phyloP scores from a whole-genome alignment of 1,140 invertebrate species.

The Drosophila biarmipes region DNA sequence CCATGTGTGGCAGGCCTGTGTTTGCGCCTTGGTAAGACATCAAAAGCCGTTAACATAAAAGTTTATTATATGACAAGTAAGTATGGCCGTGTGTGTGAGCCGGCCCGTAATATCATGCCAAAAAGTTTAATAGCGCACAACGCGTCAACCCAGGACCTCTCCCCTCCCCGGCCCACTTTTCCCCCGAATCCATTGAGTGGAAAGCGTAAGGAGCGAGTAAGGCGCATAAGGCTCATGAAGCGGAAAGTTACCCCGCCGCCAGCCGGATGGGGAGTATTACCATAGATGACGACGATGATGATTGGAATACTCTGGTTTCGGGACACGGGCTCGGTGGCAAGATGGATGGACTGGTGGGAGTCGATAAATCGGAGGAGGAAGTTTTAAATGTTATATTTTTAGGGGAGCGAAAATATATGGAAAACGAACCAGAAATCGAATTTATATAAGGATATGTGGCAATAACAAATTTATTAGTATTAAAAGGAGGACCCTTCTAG shows the following conservation, averaged over 20 bases:
- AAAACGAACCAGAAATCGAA: not conserved
- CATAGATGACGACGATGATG: constrained; percentile 36
- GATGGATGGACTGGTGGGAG: constrained; percentile 27
- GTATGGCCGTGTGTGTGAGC: constrained; percentile 30
- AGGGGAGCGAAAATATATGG: not conserved
- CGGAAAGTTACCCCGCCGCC: constrained; percentile 48
- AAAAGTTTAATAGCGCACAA: constrained; percentile 80
- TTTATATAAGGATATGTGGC: not conserved
- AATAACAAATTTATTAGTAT: too few species aligned
- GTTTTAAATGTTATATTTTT: not conserved
- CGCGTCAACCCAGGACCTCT: constrained; percentile 39
- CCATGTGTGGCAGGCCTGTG: constrained; percentile 55
- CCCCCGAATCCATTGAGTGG: constrained; percentile 64
- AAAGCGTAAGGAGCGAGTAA: constrained; percentile 66
- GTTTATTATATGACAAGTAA: constrained; percentile 82
- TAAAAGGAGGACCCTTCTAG: too few species aligned
- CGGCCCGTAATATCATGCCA: constrained; percentile 69
- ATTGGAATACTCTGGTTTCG: constrained; percentile 34
- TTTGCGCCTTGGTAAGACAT: constrained; percentile 66
- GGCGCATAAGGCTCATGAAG: constrained; percentile 64
- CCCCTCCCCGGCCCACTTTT: not conserved
- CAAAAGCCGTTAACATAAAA: constrained; percentile 78
- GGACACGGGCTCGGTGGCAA: constrained; percentile 11
- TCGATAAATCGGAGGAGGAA: constrained; percentile 12
- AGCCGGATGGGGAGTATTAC: constrained; percentile 28